phyloP scores from a whole-genome alignment of 2,113 vertebrate species.

The Otocyon megalotis region DNA sequence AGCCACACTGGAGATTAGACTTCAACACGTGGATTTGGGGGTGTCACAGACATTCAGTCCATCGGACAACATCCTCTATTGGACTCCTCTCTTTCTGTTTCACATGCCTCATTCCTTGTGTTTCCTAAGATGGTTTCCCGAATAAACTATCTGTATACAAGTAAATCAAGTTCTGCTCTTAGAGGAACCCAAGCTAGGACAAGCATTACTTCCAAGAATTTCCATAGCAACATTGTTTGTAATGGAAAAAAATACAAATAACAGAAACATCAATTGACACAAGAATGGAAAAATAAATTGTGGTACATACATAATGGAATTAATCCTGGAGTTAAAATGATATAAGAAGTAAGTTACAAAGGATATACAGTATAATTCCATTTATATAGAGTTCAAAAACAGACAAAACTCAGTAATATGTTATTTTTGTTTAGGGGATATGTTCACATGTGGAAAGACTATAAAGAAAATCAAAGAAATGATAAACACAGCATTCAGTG shows the following conservation, averaged over 20 bases:
- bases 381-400: slow-evolving; percentile 30
- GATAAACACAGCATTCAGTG: neutral
- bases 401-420: slow-evolving; percentile 6
- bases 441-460: neutral
- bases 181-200: neutral
- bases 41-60: neutral
- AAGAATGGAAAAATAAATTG: slow-evolving; percentile 12
- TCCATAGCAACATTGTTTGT: neutral
- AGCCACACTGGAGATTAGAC: neutral
- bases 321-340: slow-evolving; percentile 27
- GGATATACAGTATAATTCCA: neutral
- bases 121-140: neutral
- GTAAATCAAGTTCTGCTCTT: neutral
- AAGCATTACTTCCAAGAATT: neutral
- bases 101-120: neutral
- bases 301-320: neutral
- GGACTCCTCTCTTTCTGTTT: neutral
- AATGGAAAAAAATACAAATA: neutral
- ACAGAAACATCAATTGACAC: neutral
- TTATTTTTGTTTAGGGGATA: slow-evolving; percentile 7
- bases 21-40: neutral
- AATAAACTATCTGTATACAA: neutral
- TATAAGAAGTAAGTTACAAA: slow-evolving; percentile 29
- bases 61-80: neutral
- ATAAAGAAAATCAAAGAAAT: slow-evolving; percentile 43